Evolutionary conservation across 2,888 invertebrate genomes (phyloP), one percentile per base, ranked within the genome.

Genomic region (Tuta absoluta): DNA sequence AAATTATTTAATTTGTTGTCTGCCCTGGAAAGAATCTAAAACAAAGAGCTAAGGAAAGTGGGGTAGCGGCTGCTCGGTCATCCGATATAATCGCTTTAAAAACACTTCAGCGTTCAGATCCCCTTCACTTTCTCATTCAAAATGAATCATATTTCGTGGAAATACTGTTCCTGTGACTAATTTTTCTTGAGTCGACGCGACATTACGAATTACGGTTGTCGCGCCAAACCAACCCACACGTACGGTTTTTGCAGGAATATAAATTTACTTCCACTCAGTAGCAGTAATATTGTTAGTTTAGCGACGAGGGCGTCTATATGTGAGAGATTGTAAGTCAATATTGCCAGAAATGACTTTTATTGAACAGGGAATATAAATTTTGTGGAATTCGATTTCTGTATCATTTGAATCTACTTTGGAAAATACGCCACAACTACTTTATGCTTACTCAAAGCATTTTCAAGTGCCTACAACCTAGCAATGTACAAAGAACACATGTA

Each of bases 11-110:
- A 65, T 66, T 45, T 66, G 65, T 58, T 63, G 56, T 51, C 49
- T 57, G 62, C 4, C 23, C 63, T 69, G 70, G 68, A 68, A 53
- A 63, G 65, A 38, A 63, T 68, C 68, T 68, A 70, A 68, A 64
- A 65, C 61, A 64, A 65, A 62, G 62, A 45, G 48, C 21, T 57
- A 62, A 61, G 65, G 60, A 65, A 68, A 70, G 68, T 70, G 60
- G 66, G 66, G 63, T 65, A 56, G 67, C 63, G 63, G 66, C 58
- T 38, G 65, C 57, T 66, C 63, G 65, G 67, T 65, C 68, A 68
- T 62, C 37, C 56, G 41, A 19, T 63, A 59, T 61, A 64, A 58
- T 49, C 41, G 60, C 63, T 61, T 59, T 61, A 66, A 64, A 67
- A 64, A 58, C 57, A 48, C 63, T 37, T 21, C n/a, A 11, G n/a